phyloP scores from a whole-genome alignment of 2,888 invertebrate genomes.

The Synergus umbraculus region DNA sequence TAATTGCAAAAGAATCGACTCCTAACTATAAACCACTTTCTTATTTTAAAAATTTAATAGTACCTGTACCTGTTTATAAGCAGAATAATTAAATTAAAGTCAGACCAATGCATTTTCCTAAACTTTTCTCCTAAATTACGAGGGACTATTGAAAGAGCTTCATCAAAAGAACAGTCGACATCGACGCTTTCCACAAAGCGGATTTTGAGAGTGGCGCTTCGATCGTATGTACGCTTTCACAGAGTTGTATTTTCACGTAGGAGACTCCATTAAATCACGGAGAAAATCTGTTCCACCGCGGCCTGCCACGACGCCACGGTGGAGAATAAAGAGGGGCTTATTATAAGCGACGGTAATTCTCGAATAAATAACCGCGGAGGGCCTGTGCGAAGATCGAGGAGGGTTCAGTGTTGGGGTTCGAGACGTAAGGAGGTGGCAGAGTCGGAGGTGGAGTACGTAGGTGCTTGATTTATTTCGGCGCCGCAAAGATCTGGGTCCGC shows the following conservation, averaged over 20 bases:
- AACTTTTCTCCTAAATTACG: slow-evolving; percentile 29
- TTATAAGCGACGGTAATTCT: slow-evolving; percentile 77
- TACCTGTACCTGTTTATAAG: too few relatives aligned
- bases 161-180: slow-evolving; percentile 24
- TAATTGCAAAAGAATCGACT: not conserved
- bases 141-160: slow-evolving; percentile 14
- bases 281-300: slow-evolving; percentile 73
- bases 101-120: not conserved
- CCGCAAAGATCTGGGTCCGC: slow-evolving; percentile 76
- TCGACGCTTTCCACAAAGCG: slow-evolving; percentile 38
- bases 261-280: slow-evolving; percentile 76
- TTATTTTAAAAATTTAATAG: not conserved
- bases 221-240: slow-evolving; percentile 29
- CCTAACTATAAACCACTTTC: not conserved
- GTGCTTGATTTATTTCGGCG: slow-evolving; percentile 76
- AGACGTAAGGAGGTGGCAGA: slow-evolving; percentile 46
- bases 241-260: slow-evolving; percentile 63
- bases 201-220: slow-evolving; percentile 15
- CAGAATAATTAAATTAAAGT: not conserved
- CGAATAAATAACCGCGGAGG: slow-evolving; percentile 75
- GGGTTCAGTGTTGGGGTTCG: slow-evolving; percentile 57
- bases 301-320: slow-evolving; percentile 66
- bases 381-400: slow-evolving; percentile 69
- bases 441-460: slow-evolving; percentile 65
- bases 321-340: slow-evolving; percentile 76